Evolutionary conservation across 2,888 invertebrate genomes (phyloP).

Genomic region (Drosophila rubida): DNA sequence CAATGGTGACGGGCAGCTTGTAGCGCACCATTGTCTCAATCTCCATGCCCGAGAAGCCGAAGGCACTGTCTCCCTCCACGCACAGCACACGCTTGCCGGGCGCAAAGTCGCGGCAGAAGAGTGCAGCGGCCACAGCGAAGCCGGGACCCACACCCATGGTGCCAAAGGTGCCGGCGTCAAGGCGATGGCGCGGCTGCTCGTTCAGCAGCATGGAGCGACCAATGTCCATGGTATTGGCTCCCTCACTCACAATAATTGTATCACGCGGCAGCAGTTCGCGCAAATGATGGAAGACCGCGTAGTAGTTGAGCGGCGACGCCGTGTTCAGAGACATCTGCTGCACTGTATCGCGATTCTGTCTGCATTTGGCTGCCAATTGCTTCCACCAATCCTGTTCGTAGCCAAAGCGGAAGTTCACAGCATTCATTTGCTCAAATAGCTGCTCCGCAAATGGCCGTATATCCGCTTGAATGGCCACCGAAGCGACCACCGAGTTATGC

Average conservation of each 20-base stretch:
- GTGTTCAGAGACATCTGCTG: conserved; percentile 89
- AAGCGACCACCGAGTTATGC: conserved; percentile 93
- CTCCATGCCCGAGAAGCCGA: conserved; percentile 99
- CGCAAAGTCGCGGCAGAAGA: conserved; percentile 93
- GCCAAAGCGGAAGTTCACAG: conserved; percentile 87
- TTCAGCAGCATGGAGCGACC: conserved; percentile 95
- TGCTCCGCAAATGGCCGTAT: conserved; percentile 90
- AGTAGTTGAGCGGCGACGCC: conserved; percentile 95
- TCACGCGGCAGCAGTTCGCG: conserved; percentile 91
- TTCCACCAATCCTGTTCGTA: conserved; percentile 91
- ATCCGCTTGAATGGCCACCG: conserved; percentile 94
- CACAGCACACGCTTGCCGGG: conserved; percentile 94
- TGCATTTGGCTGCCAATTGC: conserved; percentile 88
- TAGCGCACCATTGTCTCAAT: conserved; percentile 98
- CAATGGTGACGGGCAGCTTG: conserved; percentile 94
- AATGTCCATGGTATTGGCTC: conserved; percentile 99
- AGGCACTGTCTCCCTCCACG: conserved; percentile 98
- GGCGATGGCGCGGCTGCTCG: conserved; percentile 92
- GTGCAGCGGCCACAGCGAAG: conserved; percentile 95
- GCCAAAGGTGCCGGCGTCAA: conserved; percentile 98
- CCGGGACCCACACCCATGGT: conserved; percentile 98
- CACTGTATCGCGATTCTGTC: conserved; percentile 89
- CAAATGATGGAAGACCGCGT: conserved; percentile 94
- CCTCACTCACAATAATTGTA: conserved; percentile 97
- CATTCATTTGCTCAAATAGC: conserved; percentile 87